Base-by-base conservation (phyloP, 2,888 invertebrate genomes). In the Epinotia nisella region DNA sequence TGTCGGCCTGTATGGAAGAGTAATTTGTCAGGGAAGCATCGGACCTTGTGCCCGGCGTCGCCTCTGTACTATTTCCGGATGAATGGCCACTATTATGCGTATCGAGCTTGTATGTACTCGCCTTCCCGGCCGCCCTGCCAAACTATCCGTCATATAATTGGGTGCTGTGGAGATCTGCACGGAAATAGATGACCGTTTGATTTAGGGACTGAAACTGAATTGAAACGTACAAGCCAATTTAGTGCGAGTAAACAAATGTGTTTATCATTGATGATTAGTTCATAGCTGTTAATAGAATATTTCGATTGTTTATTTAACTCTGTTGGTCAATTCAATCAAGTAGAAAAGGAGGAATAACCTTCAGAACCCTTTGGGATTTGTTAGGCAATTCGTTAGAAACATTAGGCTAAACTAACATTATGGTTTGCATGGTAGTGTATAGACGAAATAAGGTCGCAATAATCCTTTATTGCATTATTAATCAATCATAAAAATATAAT, bases 71-170 rank as follows among this genome's bases (percentile, higher is more conserved):
- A 87, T 89, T 89, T 87, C 86, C 80, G 88, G 86, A 85, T 88
- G 87, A 90, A 88, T 88, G 87, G 84, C 81, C 80, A 79, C 80
- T 80, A 79, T 55, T 41, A 67, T 71, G 58, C 66, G 62, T 72
- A 71, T 61, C 15, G 61, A 59, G 71, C 55, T 56, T 56, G 69
- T 74, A 71, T 74, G 70, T 74, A 71, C 74, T 74, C 77, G 77
- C 82, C 86, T 90, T 90, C 91, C 90, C 86, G 82, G 75, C 76
- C 74, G 56, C 75, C 76, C 41, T 85, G 89, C 89, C 89, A 87
- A 86, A 79, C 76, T 72, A 78, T 80, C 68, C 70, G 75, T 59
- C 17, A 49, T 68, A 56, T 72, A 68, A 68, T 72, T 72, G 72
- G 67, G 59, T 68, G 68, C 39, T 45, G 41, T 62, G 49, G 49